A percentile compares a stretch with the other conserved stretches of the same genome.
Evolutionary conservation across 2,888 invertebrate species (phyloP).

Genomic region (Neelides folsomi): DNA sequence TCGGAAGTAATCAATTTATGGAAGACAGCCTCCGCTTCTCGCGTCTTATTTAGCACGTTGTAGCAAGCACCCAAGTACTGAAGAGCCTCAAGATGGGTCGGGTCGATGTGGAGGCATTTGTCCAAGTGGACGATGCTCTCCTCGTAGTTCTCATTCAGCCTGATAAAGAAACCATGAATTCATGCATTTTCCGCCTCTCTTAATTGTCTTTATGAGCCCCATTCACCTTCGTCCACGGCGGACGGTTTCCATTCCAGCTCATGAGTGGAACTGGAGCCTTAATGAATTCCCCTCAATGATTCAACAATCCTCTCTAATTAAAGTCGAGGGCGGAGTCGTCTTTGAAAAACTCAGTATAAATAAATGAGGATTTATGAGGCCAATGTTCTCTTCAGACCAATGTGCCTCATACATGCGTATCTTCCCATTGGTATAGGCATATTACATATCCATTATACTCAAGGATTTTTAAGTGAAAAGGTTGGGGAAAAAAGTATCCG

Average conservation of each 20-base stretch:
- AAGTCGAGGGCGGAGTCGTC: no score
- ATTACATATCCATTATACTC: no score
- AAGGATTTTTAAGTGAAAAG: no score
- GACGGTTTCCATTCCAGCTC: background rate
- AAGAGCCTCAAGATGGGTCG: constrained; percentile 26
- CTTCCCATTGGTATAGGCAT: no score
- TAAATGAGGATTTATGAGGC: no score
- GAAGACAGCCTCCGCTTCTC: constrained; percentile 26
- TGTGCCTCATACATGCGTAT: no score
- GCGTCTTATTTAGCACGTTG: constrained; percentile 27
- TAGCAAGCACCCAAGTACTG: constrained; percentile 27
- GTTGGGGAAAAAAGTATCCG: no score
- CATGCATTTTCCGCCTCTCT: constrained; percentile 1
- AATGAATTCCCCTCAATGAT: no score
- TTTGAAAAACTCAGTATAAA: no score
- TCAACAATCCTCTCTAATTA: no score
- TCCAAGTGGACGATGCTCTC: constrained; percentile 27
- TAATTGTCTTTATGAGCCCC: constrained; percentile 2
- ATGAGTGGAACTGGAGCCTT: no score
- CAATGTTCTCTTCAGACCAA: no score
- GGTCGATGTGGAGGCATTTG: constrained; percentile 25
- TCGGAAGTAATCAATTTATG: constrained; percentile 28
- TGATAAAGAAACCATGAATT: constrained; percentile 4
- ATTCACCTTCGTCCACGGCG: background rate
- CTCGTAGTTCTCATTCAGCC: constrained; percentile 23